These are phyloP conservation scores for Drosophila lacicola DNA, from an alignment of 2,888 invertebrate species.

Conservation along the genomic window DNA sequence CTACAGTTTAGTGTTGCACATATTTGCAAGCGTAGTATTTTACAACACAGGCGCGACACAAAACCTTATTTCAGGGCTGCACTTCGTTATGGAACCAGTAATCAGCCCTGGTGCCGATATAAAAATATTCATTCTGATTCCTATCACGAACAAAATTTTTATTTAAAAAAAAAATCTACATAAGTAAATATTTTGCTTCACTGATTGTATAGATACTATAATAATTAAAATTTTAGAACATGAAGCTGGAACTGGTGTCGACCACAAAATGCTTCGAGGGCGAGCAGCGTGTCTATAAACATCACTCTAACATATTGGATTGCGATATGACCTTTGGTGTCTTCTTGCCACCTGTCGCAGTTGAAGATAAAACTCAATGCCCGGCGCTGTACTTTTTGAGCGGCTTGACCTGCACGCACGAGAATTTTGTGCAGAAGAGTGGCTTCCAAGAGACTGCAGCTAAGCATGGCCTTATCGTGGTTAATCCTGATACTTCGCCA, in stretches of 20 bases:
- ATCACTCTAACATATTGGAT: conserved; percentile 87
- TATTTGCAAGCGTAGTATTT: background rate
- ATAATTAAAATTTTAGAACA: conserved; percentile 41
- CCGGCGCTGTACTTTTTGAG: conserved; percentile 97
- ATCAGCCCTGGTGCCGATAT: conserved; percentile 18
- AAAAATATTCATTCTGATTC: background rate
- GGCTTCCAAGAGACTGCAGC: conserved; percentile 97
- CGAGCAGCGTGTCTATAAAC: conserved; percentile 83
- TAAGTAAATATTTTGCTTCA: background rate
- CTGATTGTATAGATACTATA: background rate
- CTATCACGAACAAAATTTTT: background rate
- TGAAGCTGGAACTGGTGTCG: conserved; percentile 77
- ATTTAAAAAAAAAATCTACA: conserved; percentile 1
- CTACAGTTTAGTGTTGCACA: background rate
- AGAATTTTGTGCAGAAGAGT: conserved; percentile 97
- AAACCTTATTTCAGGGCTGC: conserved; percentile 22
- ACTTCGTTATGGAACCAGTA: background rate
- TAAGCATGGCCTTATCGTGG: conserved; percentile 93
- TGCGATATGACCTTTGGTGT: conserved; percentile 97
- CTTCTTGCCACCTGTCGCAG: conserved; percentile 92
- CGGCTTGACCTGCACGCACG: conserved; percentile 96
- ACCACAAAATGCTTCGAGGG: conserved; percentile 77
- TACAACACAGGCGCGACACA: conserved; percentile 15
- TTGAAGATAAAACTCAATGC: conserved; percentile 85
- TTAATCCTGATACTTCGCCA: conserved; percentile 98